phyloP scores from a whole-genome alignment of 2,888 invertebrate species.

The Epinotia demarniana region DNA sequence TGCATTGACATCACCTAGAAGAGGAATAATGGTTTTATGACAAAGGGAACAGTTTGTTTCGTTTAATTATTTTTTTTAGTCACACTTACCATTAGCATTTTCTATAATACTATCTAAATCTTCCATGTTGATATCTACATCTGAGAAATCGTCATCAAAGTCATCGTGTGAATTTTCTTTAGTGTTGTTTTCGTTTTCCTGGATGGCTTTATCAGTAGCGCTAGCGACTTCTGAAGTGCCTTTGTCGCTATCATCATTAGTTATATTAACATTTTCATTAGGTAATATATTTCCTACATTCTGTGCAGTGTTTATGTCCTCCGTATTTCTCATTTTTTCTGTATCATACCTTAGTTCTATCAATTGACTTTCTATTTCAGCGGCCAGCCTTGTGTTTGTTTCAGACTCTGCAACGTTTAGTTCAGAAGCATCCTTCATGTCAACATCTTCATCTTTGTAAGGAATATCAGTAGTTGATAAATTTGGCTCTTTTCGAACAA shows the following conservation, averaged over 20 bases:
- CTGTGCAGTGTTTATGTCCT: constrained; percentile 9
- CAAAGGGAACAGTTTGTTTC: not conserved
- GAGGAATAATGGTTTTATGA: constrained; percentile 7
- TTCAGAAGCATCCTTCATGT: constrained; percentile 12
- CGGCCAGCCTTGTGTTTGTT: constrained; percentile 7
- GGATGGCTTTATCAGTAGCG: constrained; percentile 13
- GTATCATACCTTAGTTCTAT: constrained; percentile 37
- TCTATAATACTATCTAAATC: constrained; percentile 73
- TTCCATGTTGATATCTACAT: constrained; percentile 70
- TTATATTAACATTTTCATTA: constrained; percentile 30
- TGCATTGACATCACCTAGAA: constrained; percentile 54
- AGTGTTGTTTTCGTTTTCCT: constrained; percentile 15
- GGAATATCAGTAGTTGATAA: constrained; percentile 39
- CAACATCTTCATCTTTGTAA: constrained; percentile 39
- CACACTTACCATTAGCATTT: constrained; percentile 63
- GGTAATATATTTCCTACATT: not conserved
- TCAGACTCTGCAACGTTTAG: constrained; percentile 8
- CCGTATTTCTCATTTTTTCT: constrained; percentile 29
- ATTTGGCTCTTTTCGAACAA: constrained; percentile 26
- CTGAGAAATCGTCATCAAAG: constrained; percentile 62
- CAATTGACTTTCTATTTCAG: constrained; percentile 45
- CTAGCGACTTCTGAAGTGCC: not conserved
- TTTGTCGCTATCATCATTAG: constrained; percentile 26
- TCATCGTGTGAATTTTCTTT: constrained; percentile 39
- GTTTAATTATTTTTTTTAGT: no score